These are phyloP conservation scores for Omphaloscelis lunosa DNA, from an alignment of 2,888 invertebrate species.

Conservation along the genomic window DNA sequence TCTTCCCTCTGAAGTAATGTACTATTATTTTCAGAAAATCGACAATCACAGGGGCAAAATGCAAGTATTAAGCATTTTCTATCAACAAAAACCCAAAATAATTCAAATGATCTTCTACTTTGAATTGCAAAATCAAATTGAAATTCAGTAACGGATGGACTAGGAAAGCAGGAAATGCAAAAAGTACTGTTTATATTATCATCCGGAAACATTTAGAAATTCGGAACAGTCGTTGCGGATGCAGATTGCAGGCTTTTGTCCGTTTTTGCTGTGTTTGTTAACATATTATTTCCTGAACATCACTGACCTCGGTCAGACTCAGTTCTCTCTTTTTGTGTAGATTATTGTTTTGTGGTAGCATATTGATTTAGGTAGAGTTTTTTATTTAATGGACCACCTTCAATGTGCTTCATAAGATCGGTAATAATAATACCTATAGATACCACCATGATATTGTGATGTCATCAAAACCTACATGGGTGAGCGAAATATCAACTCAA, in stretches of 20 bases:
- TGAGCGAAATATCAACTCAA: constrained; percentile 15
- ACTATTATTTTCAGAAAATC: background rate
- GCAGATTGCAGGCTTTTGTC: constrained; percentile 30
- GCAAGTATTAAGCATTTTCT: background rate
- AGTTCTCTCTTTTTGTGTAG: constrained; percentile 9
- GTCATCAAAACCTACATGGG: constrained; percentile 10
- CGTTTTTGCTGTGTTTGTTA: constrained; percentile 20
- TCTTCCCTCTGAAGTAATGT: no score
- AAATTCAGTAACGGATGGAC: constrained; percentile 54
- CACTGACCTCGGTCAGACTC: constrained; percentile 14
- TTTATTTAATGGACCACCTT: no score
- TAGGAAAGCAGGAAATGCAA: constrained; percentile 35
- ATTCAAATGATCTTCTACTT: constrained; percentile 35
- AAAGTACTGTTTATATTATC: constrained; percentile 49
- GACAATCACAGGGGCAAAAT: background rate
- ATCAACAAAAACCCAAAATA: constrained; percentile 24
- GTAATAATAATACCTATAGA: background rate
- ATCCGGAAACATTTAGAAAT: constrained; percentile 51
- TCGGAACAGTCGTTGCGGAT: constrained; percentile 29
- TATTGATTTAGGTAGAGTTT: background rate
- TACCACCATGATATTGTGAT: constrained; percentile 1
- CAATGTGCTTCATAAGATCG: background rate
- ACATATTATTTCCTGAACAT: constrained; percentile 21
- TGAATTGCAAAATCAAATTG: constrained; percentile 56
- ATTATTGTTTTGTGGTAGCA: background rate